Evolutionary conservation across 2,797 vertebrate genomes (phyloP).

Genomic region (Potorous gilbertii): DNA sequence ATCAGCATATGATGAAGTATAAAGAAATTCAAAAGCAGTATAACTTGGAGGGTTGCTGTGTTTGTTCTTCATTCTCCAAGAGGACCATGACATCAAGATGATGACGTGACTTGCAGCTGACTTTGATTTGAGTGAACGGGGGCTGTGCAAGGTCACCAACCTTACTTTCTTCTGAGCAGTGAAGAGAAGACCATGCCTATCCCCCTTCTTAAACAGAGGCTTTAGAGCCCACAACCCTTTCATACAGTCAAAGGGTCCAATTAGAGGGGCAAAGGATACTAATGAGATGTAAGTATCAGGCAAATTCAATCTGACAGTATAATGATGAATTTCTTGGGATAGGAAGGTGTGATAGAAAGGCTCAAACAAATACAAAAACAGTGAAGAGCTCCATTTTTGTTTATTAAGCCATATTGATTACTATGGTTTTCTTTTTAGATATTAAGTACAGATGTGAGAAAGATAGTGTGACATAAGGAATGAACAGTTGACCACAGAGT

Average conservation of each 20-base stretch:
- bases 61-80: too few species aligned
- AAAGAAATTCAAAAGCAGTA: neutral
- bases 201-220: neutral
- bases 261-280: neutral
- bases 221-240: neutral
- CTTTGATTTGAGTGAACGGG: too few species aligned
- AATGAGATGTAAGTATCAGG: neutral
- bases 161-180: too few species aligned
- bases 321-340: neutral
- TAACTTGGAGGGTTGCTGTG: too few species aligned
- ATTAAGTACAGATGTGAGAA: conserved; percentile 47
- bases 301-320: neutral
- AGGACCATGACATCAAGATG: too few species aligned
- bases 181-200: neutral
- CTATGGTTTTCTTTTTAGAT: conserved; percentile 65
- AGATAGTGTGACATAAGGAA: neutral
- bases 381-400: conserved; percentile 1
- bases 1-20: neutral
- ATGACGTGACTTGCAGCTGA: too few species aligned
- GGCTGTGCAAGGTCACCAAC: too few species aligned
- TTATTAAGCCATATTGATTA: conserved; percentile 64
- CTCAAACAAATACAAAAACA: neutral
- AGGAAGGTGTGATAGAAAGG: neutral
- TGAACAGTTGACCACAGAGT: neutral
- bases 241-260: neutral